phyloP scores from a whole-genome alignment of 1,140 invertebrate genomes.

The Potamilus streckersoni region DNA sequence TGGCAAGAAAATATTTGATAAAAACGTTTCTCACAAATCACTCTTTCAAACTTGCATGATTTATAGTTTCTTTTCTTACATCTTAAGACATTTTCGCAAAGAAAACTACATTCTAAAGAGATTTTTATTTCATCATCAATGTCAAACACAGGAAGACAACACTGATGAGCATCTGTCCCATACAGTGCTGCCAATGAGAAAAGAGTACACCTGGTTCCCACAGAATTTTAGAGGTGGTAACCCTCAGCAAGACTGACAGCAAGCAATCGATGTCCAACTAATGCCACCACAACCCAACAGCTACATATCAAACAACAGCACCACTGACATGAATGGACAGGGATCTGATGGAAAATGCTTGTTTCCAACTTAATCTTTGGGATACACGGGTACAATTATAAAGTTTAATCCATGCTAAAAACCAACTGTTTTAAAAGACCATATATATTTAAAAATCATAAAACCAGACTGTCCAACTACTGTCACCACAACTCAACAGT shows the following conservation, averaged over 20 bases:
- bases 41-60: slow-evolving; percentile 82
- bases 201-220: too few relatives aligned
- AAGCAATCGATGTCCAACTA: slow-evolving; percentile 75
- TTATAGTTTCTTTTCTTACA: slow-evolving; percentile 68
- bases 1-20: slow-evolving; percentile 31
- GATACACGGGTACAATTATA: slow-evolving; percentile 74
- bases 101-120: too few relatives aligned
- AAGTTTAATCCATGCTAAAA: too few relatives aligned
- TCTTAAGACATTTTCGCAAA: neutral
- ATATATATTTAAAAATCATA: too few relatives aligned
- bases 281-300: slow-evolving; percentile 59
- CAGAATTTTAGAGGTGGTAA: too few relatives aligned
- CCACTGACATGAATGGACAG: slow-evolving; percentile 43
- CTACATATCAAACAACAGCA: slow-evolving; percentile 49
- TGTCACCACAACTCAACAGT: too few relatives aligned
- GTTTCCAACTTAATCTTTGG: slow-evolving; percentile 79
- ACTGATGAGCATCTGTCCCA: too few relatives aligned
- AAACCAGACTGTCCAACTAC: too few relatives aligned
- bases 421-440: too few relatives aligned
- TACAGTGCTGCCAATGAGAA: too few relatives aligned
- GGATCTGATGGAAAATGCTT: slow-evolving; percentile 78
- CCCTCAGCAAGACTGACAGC: slow-evolving; percentile 57
- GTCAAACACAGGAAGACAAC: slow-evolving; percentile 28
- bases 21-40: slow-evolving; percentile 68
- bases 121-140: neutral